These are phyloP conservation scores for Asteroscopus sphinx DNA, from an alignment of 2,888 invertebrate species.

Conservation along the genomic window DNA sequence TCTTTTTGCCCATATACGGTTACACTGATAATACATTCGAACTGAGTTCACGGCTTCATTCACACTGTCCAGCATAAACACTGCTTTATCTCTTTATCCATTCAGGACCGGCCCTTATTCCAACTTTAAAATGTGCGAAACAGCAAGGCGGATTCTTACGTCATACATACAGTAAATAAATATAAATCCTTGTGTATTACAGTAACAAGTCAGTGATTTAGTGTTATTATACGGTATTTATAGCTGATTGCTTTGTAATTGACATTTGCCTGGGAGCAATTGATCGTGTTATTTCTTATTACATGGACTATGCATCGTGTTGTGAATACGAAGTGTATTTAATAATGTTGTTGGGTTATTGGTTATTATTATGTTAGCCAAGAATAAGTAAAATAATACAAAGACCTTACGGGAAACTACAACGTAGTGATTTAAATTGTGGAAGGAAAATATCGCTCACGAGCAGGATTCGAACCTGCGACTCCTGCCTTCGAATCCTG, in stretches of 20 bases:
- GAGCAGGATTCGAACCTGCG: no score
- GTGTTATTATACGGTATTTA: constrained; percentile 69
- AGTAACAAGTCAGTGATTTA: constrained; percentile 69
- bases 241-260: constrained; percentile 72
- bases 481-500: no score
- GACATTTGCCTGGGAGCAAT: constrained; percentile 67
- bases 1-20: constrained; percentile 33
- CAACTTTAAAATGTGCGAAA: constrained; percentile 26
- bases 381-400: not conserved
- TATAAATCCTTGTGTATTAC: constrained; percentile 45
- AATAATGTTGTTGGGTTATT: constrained; percentile 17
- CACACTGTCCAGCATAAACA: constrained; percentile 30
- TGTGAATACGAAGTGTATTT: constrained; percentile 21
- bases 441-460: no score
- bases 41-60: constrained; percentile 51
- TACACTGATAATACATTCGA: constrained; percentile 32
- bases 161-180: constrained; percentile 34
- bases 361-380: constrained; percentile 17
- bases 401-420: no score
- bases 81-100: not conserved
- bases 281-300: constrained; percentile 51
- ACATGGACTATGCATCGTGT: constrained; percentile 20
- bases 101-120: constrained; percentile 39
- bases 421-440: no score
- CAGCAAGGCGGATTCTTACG: constrained; percentile 16